Evolutionary conservation across 53 echinoderm and acorn worm species (phyloP).

Genomic region (Actinopyga echinites): DNA sequence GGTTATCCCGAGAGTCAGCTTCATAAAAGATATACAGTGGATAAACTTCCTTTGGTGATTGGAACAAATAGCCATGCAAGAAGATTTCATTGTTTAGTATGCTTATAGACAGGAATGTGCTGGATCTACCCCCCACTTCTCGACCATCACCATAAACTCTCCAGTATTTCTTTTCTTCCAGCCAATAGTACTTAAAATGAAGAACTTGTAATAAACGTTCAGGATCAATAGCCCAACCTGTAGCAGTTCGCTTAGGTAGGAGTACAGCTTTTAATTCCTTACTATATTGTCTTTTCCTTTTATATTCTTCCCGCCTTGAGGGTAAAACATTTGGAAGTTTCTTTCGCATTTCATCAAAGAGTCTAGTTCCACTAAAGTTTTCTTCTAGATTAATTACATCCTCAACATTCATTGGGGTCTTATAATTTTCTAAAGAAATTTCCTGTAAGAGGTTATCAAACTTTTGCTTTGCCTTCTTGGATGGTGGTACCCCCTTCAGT

Average conservation of each 20-base stretch:
- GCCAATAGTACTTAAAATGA: slow-evolving; percentile 52
- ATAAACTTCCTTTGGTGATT: slow-evolving; percentile 27
- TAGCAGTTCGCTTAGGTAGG: slow-evolving; percentile 46
- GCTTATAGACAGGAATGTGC: slow-evolving; percentile 46
- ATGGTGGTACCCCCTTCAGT: background rate
- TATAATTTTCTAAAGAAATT: background rate
- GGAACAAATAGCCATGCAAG: background rate
- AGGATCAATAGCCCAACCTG: slow-evolving; percentile 60
- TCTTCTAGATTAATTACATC: slow-evolving; percentile 46
- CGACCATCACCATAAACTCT: slow-evolving; percentile 52
- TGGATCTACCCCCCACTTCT: slow-evolving; percentile 54
- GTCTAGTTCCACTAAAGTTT: slow-evolving; percentile 46
- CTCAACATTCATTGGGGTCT: background rate
- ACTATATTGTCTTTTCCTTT: slow-evolving; percentile 19
- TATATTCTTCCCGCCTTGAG: background rate
- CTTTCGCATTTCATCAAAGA: slow-evolving; percentile 53
- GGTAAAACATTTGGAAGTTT: slow-evolving; percentile 49
- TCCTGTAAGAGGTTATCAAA: background rate
- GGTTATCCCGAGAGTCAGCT: slow-evolving; percentile 64
- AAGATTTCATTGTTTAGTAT: slow-evolving; percentile 26
- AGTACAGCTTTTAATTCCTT: slow-evolving; percentile 49
- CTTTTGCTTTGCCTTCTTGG: background rate
- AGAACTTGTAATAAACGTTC: slow-evolving; percentile 41
- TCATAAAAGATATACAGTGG: slow-evolving; percentile 68
- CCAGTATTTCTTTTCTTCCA: background rate